Evolutionary conservation across 2,888 invertebrate species (phyloP).

Genomic region (Pristionchus exspectatus): DNA sequence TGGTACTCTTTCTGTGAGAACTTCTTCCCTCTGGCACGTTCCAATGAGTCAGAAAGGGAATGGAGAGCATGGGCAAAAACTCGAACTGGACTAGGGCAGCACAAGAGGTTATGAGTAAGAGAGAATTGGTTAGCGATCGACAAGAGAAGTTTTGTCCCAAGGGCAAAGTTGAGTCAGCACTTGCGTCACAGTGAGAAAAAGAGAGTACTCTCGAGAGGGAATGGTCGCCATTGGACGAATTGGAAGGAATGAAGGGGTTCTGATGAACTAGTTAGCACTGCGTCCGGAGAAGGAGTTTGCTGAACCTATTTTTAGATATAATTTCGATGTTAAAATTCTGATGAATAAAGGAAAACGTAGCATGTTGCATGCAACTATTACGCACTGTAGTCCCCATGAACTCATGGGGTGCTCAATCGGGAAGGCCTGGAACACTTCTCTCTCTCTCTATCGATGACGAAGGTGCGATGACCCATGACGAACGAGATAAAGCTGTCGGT

Average conservation of each 20-base stretch:
- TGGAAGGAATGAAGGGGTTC: not conserved
- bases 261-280: not conserved
- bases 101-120: conserved; percentile 27
- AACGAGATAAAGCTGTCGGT: not conserved
- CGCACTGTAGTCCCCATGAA: not conserved
- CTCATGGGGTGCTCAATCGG: not conserved
- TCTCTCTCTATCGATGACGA: conserved; percentile 7
- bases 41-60: not conserved
- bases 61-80: not conserved
- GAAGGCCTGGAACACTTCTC: conserved; percentile 3
- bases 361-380: not conserved
- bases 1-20: conserved; percentile 10
- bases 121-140: not conserved
- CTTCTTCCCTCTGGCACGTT: not conserved
- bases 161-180: conserved; percentile 29
- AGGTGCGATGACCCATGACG: conserved; percentile 38
- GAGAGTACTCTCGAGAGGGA: conserved; percentile 4
- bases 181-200: not conserved
- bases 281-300: not conserved
- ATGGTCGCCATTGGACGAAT: not conserved
- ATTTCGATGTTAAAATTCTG: no score
- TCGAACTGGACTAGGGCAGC: conserved; percentile 35
- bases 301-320: no score
- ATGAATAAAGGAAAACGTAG: no score
- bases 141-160: not conserved